Conservation (phyloP, 2,113 vertebrate species). For the Gallinago jamesoni region DNA sequence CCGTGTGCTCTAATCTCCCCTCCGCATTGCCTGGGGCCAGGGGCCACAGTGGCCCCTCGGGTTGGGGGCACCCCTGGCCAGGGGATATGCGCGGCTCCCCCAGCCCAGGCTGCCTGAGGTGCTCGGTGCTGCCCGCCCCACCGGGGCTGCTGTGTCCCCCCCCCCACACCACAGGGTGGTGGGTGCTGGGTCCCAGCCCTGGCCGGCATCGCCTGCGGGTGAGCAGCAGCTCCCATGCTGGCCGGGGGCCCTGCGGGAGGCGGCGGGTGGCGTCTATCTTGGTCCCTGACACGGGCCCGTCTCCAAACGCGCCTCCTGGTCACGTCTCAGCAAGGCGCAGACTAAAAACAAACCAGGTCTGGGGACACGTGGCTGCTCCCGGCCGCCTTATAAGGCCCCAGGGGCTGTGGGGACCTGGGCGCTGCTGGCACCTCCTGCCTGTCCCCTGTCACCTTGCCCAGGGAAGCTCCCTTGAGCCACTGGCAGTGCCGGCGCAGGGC, state of each 20-base stretch:
- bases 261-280: not conserved
- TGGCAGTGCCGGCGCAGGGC: rapidly evolving
- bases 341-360: slow-evolving; percentile 48
- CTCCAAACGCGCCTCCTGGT: slow-evolving; percentile 21
- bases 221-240: not conserved
- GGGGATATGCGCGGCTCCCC: not conserved
- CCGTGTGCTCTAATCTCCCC: not conserved
- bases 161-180: rapidly evolving
- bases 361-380: not conserved
- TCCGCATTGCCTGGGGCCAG: not conserved
- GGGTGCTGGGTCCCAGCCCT: not conserved
- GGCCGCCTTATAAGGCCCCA: not conserved
- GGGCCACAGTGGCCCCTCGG: not conserved
- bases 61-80: not conserved
- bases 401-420: not conserved
- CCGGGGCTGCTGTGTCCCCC: not conserved
- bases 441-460: not conserved
- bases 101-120: not conserved
- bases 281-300: slow-evolving; percentile 10
- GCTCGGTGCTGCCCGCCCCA: not conserved
- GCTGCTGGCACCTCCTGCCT: not conserved
- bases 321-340: not conserved
- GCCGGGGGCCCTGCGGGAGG: not conserved
- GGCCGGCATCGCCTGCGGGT: not conserved
- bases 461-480: not conserved